Evolutionary conservation across 2,797 vertebrate genomes (phyloP), one percentile per base, ranked within the genome.

Genomic region (Selene dorsalis): DNA sequence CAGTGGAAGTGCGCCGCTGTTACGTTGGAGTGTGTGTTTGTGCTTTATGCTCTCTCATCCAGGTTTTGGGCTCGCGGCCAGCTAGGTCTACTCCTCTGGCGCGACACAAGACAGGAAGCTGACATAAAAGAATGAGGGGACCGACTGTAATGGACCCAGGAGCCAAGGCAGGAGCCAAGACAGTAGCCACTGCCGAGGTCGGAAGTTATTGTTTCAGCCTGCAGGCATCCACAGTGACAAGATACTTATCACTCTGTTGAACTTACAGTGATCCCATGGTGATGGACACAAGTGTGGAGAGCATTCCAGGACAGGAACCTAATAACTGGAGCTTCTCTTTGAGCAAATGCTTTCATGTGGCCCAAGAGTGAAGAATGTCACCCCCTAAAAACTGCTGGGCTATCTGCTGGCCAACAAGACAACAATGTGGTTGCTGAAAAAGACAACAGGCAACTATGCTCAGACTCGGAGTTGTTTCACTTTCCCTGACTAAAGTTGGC

Each of bases 41-140:
- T 84, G 76, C 71, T 74, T 88, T 75, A 76, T 18, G 3, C 72
- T 85, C 69, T 87, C 84, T 80, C 65, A 81, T 88, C 61, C 79
- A 82, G 72, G 69, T 55, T 92, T 90, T 91, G 86, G 93, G 93
- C 94, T 64, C 2, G 9, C 52, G 56, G 92, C 92, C 93, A 95
- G 85, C 73, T 11, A 76, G 79, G 88, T 87, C 90, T 92, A 74
- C 86, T 88, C 77, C 87, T 92, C 89, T 95, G 95, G 94, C 94
- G 93, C 93, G 93, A 93, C 94, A 93, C 91, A 91, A 94, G 94
- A 95, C 95, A 95, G 95, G 94, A 96, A 94, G 88, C 80, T 90
- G 88, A 92, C 89, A 94, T 87, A 90, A 93, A 94, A 95, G 95
- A 95, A 95, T 93, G 76, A 88, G 85, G 82, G 85, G 86, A 84